Evolutionary conservation across 1,140 invertebrate genomes (phyloP), one percentile per base, ranked within the genome.

Genomic region (Semibalanus balanoides): DNA sequence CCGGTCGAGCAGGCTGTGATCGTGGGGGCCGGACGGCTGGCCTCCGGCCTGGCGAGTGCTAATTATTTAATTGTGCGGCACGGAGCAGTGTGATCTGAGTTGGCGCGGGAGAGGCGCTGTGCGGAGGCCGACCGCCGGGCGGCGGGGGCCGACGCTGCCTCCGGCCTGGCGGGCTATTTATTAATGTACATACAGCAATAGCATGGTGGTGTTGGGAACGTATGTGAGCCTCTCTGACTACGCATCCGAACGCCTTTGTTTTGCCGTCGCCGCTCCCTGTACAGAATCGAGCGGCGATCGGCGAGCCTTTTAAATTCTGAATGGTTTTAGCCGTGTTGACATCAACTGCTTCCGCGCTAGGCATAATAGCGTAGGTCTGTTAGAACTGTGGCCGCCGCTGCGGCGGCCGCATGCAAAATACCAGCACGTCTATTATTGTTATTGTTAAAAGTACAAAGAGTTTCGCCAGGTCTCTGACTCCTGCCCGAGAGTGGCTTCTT

Each of bases 381-480:
- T 64, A 64, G 51, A 64, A 22, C 22, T 25, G 51, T 3, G 11
- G 51, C 22, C 51, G 22, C 22, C 22, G 14, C 22, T 25, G 51
- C 22, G 51, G 51, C 51, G 22, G 9, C 22, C 14, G 51, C 51
- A 25, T 64, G 22, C n/a, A 64, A 64, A 64, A 64, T 64, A 64
- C 51, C 51, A 64, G 51, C 22, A 64, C 51, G 22, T 64, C 22
- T 64, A 64, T 64, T 25, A 64, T 64, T 64, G 51, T 64, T 64
- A 64, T 64, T 64, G 51, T 64, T 64, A 64, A 64, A 64, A 64
- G 51, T 64, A 64, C 51, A 64, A 64, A 64, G 51, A 64, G 51
- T 64, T 64, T 64, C 11, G 51, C 22, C 51, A 11, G 51, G 9
- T 11, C 51, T 11, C 51, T 22, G 22, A 25, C 22, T 64, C 11